These are phyloP conservation scores for Chlamydotis undulata DNA, from an alignment of 2,113 vertebrate genomes.

Conservation along the genomic window DNA sequence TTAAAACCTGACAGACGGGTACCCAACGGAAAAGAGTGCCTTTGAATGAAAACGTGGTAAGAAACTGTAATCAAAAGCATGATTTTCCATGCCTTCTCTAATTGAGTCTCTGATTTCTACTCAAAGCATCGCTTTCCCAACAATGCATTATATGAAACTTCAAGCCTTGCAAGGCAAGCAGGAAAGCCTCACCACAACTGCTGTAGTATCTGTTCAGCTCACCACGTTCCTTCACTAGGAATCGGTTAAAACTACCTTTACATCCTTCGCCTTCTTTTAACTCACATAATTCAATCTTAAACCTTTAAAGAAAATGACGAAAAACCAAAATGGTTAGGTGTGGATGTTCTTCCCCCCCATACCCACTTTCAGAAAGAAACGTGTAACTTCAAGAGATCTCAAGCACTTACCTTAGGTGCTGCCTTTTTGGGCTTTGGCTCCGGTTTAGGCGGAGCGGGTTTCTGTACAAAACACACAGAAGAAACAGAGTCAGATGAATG, in stretches of 20 bases:
- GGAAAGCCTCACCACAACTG: not conserved
- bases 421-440: constrained; percentile 90
- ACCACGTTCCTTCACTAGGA: not conserved
- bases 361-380: not conserved
- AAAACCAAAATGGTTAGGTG: not conserved
- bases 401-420: constrained; percentile 81
- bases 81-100: not conserved
- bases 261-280: not conserved
- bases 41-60: not conserved
- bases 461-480: constrained; percentile 67
- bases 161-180: not conserved
- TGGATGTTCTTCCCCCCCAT: accelerated
- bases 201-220: not conserved
- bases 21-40: not conserved
- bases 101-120: not conserved
- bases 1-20: not conserved
- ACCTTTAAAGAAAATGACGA: not conserved
- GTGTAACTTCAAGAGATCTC: not conserved
- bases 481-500: not conserved
- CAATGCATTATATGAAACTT: not conserved
- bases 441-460: constrained; percentile 79
- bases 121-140: not conserved
- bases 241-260: not conserved
- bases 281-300: not conserved
- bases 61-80: constrained; percentile 4